These are phyloP conservation scores for Leucophora obtusa DNA, from an alignment of 2,888 invertebrate genomes.

Conservation along the genomic window DNA sequence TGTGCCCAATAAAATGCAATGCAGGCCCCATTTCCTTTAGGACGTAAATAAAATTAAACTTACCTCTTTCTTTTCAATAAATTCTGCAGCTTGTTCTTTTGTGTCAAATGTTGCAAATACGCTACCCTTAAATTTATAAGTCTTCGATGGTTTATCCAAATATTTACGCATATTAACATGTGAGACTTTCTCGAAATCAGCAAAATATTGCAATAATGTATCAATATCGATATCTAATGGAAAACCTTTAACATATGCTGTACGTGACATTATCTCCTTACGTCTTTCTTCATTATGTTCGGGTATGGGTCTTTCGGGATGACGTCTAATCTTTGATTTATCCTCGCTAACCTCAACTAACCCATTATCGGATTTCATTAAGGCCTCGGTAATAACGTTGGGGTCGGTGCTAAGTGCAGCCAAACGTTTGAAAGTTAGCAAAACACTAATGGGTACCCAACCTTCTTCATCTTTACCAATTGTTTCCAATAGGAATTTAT, in stretches of 20 bases:
- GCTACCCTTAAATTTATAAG: conserved; percentile 91
- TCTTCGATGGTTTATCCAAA: conserved; percentile 82
- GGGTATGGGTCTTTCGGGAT: conserved; percentile 84
- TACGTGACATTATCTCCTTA: conserved; percentile 86
- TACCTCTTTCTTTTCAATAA: conserved; percentile 83
- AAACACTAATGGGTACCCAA: conserved; percentile 91
- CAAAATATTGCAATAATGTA: conserved; percentile 86
- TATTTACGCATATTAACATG: conserved; percentile 83
- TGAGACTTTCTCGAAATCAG: conserved; percentile 83
- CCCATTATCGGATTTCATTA: conserved; percentile 86
- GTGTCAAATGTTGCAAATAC: conserved; percentile 92
- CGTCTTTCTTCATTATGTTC: conserved; percentile 90
- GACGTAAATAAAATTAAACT: not conserved
- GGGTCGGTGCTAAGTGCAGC: conserved; percentile 84
- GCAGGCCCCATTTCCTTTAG: too few relatives aligned
- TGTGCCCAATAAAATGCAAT: too few relatives aligned
- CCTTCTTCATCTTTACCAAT: conserved; percentile 92
- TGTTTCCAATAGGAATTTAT: conserved; percentile 95
- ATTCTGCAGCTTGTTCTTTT: conserved; percentile 88
- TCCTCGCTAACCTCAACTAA: conserved; percentile 85
- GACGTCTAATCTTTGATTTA: conserved; percentile 83
- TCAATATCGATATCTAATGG: conserved; percentile 85
- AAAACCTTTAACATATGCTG: conserved; percentile 94
- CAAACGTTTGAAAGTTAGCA: conserved; percentile 94
- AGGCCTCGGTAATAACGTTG: conserved; percentile 85